Evolutionary conservation across 2,113 vertebrate species (phyloP), one percentile per base, ranked within the genome.

Genomic region (Meleagris gallopavo): DNA sequence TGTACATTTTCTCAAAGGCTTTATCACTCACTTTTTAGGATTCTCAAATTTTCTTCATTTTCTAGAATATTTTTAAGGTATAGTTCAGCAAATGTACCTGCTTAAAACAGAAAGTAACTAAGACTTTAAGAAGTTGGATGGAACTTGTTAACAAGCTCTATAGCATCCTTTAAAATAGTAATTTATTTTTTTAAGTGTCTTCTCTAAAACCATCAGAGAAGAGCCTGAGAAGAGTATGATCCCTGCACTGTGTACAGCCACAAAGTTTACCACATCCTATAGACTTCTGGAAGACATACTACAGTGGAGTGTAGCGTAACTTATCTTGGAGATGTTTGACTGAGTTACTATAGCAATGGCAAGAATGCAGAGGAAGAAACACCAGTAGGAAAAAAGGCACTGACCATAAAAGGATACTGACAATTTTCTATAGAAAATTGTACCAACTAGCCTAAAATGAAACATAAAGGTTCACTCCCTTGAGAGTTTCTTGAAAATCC

Each of bases 141-240:
- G 71, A 96, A 96, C 61, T 88, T 93, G 88, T 67, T 87, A 96
- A 65, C 46, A 79, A 43, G 22, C 54, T 74, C 76, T 54, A 43
- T 15, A 88, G 25, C 36, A 89, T 89, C 62, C 32, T 76, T 96
- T 89, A 96, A 94, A 90, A 81, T 90, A 70, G 66, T 81, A 89
- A 95, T 97, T 96, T 95, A 81, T 97, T 83, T 96, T 96, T 97
- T 96, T 79, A 93, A 96, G 74, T 85, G 57, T 77, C 60, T 74
- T 91, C 77, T 93, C 55, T 91, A 94, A 97, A 97, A 91, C 55
- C 45, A 70, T n/a, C 25, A 91, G 79, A 73, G 93, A 93, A 74
- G 60, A 95, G 34, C 27, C 86, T 88, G 78, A 77, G 93, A 88
- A 80, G 89, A 88, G 67, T 70, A 77, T 81, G 58, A 83, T 32